These are phyloP conservation scores for Azemiops feae DNA, from an alignment of 2,113 vertebrate genomes.

Conservation along the genomic window DNA sequence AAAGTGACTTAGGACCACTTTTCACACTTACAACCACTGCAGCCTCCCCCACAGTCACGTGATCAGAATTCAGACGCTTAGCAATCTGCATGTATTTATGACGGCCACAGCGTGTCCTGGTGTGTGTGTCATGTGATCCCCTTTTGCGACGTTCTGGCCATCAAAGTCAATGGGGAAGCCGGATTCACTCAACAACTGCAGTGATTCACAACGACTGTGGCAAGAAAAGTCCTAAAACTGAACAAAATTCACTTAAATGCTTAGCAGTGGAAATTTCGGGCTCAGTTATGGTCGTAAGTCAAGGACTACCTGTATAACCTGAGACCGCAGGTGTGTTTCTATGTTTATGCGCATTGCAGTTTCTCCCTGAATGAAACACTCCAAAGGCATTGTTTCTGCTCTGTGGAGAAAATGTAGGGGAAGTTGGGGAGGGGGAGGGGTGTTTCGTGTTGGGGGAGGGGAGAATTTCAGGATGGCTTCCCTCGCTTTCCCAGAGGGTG, in stretches of 20 bases:
- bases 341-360: background rate
- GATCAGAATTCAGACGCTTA: background rate
- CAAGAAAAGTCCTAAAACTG: background rate
- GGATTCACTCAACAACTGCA: background rate
- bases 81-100: background rate
- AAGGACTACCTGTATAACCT: background rate
- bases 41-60: background rate
- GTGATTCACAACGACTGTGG: background rate
- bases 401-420: background rate
- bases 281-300: background rate
- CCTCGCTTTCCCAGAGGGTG: background rate
- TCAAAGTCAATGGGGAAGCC: background rate
- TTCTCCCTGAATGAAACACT: background rate
- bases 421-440: background rate
- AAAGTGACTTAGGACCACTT: background rate
- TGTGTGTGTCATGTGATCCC: background rate
- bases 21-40: background rate
- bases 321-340: background rate
- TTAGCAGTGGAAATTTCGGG: background rate
- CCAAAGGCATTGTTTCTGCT: background rate
- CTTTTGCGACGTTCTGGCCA: background rate
- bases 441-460: too few species aligned
- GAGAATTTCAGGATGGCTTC: background rate
- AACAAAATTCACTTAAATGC: background rate
- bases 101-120: background rate